Base-by-base conservation (phyloP, 2,113 vertebrate genomes). In the Bubo bubo region DNA sequence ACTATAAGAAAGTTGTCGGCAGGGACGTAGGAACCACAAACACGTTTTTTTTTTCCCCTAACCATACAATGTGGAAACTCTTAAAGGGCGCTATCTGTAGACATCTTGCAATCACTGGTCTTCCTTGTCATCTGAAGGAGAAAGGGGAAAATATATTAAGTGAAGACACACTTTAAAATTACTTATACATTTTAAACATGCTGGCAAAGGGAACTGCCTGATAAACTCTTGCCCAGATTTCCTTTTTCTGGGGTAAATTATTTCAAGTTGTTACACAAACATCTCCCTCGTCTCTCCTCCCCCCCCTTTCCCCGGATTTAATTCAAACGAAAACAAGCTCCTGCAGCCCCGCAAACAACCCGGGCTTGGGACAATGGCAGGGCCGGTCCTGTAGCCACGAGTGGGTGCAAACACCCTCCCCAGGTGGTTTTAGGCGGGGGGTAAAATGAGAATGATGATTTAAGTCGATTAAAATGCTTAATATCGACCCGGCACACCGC, bases 91-190 rank as follows among this genome's bases (percentile, higher is more conserved):
- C 95, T 94, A 95, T 96, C 96, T 97, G 96, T 95, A 98, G 97
- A 98, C 98, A 97, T 98, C 97, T 98, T 97, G 97, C 97, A 97
- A 96, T 94, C 66, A 88, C 62, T 94, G 97, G 62, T 97, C 98
- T 94, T 98, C 98, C 95, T 96, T 98, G 98, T 98, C 98, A 98
- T 96, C 98, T 97, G 95, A 95, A 92, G 97, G 97, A 98, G 97
- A 98, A 97, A 95, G 96, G 97, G 95, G 96, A 93, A 98, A 98
- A 98, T 97, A 97, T 98, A 98, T 98, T 97, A 97, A 97, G 98
- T 98, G 98, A 98, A 98, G 98, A 98, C 97, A 97, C 97, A 97
- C 98, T 98, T 97, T 98, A 97, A 98, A 98, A 98, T 98, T 97
- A 98, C 98, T 98, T 98, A 92, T 97, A 97, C 96, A 97, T 97